Base-by-base conservation (phyloP, 2,888 invertebrate species). In the Stenichneumon culpator region DNA sequence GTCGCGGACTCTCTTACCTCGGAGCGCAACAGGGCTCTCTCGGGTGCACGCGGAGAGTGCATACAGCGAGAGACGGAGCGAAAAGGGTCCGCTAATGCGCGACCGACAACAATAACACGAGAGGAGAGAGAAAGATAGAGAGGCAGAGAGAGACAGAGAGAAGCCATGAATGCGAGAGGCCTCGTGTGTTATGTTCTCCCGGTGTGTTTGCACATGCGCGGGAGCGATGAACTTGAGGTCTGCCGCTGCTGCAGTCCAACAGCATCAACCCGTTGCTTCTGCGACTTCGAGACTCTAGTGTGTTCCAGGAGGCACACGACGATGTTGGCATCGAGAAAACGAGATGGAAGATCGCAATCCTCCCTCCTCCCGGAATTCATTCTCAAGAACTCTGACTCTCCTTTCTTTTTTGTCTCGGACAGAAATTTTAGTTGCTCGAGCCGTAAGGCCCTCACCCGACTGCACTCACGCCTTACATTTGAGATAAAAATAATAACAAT, bases 141-240 rank as follows among this genome's bases (percentile, higher is more conserved):
- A 74, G 80, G 80, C 2, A 39, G 83, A 84, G 72, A 50, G 78
- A 72, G 54, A 50, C 32, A 47, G 69, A 50, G 50, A 32, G 68
- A 77, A 57, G 78, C 16, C 74, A 84, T 74, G 84, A 82, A 85
- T 81, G 86, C 86, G 75, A 50, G 57, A 86, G 88, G 89, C 87
- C 88, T 79, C 82, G 84, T 83, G 87, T 88, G 80, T 72, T 86
- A 82, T 86, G 87, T 79, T 70, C 84, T 75, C 63, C 25, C 54
- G 69, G 87, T 87, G 89, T 90, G 90, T 92, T 92, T 92, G 90
- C 90, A 91, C 92, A 91, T 91, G 91, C 90, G 90, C 92, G 92
- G 89, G 92, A 90, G 92, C 92, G 92, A 92, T 92, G 92, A 92
- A 92, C 92, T 91, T 92, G 90, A 88, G 86, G 80, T 83, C 74